Conservation (phyloP, 2,888 invertebrate genomes). For the Caenorhabditis drosophilae region DNA sequence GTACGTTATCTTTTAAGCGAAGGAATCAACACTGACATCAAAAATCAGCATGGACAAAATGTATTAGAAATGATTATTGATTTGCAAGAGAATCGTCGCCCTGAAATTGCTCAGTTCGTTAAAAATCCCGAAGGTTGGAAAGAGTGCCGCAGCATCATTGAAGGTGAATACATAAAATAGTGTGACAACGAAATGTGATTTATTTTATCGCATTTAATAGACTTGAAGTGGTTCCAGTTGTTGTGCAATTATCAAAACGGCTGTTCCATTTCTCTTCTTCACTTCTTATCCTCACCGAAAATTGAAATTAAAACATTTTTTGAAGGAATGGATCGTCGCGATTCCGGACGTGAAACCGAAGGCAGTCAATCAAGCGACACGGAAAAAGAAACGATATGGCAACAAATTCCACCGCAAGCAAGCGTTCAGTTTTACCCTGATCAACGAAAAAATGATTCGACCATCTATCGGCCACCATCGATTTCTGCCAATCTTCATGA, state of each 20-base stretch:
- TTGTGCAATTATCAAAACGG: too few relatives aligned
- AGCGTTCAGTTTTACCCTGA: conserved; percentile 21
- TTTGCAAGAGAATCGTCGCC: conserved; percentile 86
- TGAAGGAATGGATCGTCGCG: conserved; percentile 42
- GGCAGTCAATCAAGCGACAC: conserved; percentile 28
- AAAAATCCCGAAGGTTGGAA: conserved; percentile 61
- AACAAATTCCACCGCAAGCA: conserved; percentile 32
- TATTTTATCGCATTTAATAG: background rate
- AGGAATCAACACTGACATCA: conserved; percentile 71
- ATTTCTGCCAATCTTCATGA: conserved; percentile 32
- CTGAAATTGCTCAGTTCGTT: conserved; percentile 84
- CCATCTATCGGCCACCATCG: conserved; percentile 46
- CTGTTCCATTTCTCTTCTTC: too few relatives aligned
- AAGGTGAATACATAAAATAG: conserved; percentile 22
- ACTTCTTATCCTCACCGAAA: too few relatives aligned
- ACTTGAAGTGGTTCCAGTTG: background rate
- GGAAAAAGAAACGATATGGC: conserved; percentile 42
- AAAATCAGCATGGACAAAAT: conserved; percentile 82
- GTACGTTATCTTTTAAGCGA: conserved; percentile 64
- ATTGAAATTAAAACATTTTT: too few relatives aligned
- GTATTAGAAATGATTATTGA: conserved; percentile 85
- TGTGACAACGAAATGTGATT: background rate
- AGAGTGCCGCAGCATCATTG: conserved; percentile 48
- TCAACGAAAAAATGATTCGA: conserved; percentile 19
- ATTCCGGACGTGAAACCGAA: conserved; percentile 36